Evolutionary conservation across 2,113 vertebrate species (phyloP).

Genomic region (Meles meles): DNA sequence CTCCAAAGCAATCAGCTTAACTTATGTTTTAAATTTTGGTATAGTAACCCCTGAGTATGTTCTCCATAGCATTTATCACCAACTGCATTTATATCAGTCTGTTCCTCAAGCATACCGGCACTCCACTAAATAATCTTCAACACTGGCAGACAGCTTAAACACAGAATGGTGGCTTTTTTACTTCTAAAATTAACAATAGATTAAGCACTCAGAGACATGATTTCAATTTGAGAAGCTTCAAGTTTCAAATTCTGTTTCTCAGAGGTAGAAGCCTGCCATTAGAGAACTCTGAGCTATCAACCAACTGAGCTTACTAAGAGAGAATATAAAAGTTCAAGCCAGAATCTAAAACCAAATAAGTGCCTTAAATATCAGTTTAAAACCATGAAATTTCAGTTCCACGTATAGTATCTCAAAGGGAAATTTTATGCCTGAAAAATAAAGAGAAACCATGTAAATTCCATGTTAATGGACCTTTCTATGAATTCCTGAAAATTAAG

Average conservation of each 20-base stretch:
- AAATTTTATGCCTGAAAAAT: slow-evolving; percentile 49
- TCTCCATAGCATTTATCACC: slow-evolving; percentile 24
- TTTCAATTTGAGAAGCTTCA: slow-evolving; percentile 51
- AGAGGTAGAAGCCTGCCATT: slow-evolving; percentile 35
- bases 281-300: slow-evolving; percentile 51
- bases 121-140: slow-evolving; percentile 34
- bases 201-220: slow-evolving; percentile 31
- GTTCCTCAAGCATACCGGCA: slow-evolving; percentile 21
- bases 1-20: neutral
- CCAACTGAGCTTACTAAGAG: slow-evolving; percentile 17
- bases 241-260: slow-evolving; percentile 29
- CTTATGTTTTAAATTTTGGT: slow-evolving; percentile 20
- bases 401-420: slow-evolving; percentile 32
- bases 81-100: slow-evolving; percentile 41
- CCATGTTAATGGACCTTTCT: slow-evolving; percentile 27
- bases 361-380: slow-evolving; percentile 42
- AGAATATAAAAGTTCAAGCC: slow-evolving; percentile 13
- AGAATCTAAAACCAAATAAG: slow-evolving; percentile 37
- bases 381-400: slow-evolving; percentile 30
- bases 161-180: slow-evolving; percentile 34
- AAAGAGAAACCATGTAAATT: slow-evolving; percentile 49
- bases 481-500: slow-evolving; percentile 52
- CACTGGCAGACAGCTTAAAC: slow-evolving; percentile 37
- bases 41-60: neutral
- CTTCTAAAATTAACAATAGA: slow-evolving; percentile 59